phyloP scores from a whole-genome alignment of 2,797 vertebrate species.

The Acrossocheilus fasciatus region DNA sequence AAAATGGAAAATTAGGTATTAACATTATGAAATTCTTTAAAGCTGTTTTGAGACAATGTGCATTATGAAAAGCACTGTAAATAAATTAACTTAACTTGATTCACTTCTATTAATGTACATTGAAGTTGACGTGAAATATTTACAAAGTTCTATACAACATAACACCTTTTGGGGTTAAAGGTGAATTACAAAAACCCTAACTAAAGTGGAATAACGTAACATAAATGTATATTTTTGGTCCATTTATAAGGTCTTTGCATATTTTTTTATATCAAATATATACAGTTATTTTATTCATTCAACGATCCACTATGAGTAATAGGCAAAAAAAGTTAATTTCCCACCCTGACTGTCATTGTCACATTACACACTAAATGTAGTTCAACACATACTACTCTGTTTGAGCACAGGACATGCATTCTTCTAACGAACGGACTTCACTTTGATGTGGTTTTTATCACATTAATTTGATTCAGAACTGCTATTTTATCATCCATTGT shows the following conservation, averaged over 20 bases:
- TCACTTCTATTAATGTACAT: background rate
- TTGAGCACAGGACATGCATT: conserved; percentile 1
- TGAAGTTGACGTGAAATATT: background rate
- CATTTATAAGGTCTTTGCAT: background rate
- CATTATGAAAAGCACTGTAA: background rate
- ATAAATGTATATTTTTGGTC: background rate
- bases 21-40: background rate
- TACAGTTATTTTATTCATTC: background rate
- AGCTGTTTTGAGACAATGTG: background rate
- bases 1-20: background rate
- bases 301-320: background rate
- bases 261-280: background rate
- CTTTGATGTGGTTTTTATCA: conserved; percentile 11
- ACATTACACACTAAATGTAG: background rate
- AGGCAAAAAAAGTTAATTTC: background rate
- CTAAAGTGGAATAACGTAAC: background rate
- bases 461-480: conserved; percentile 44
- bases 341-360: conserved; percentile 9
- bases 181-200: background rate
- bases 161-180: background rate
- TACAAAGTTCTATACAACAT: background rate
- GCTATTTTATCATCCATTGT: conserved; percentile 60
- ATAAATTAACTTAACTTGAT: background rate
- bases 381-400: background rate
- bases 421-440: background rate